These are phyloP conservation scores for Amiota mariae DNA, from an alignment of 2,888 invertebrate genomes.

Conservation along the genomic window DNA sequence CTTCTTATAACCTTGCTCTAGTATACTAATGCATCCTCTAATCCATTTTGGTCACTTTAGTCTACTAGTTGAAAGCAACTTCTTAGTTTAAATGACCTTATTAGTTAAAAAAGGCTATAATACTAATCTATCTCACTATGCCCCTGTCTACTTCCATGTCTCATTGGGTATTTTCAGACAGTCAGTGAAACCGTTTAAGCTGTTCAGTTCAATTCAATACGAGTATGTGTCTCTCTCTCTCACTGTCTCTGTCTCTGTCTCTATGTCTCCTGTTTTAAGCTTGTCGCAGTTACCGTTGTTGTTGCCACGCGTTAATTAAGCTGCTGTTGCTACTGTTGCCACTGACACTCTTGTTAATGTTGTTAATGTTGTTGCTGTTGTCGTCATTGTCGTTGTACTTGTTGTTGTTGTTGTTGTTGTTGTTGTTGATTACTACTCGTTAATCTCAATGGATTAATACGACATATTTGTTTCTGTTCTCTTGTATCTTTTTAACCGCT, in stretches of 20 bases:
- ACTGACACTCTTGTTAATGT: neutral
- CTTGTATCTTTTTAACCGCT: neutral
- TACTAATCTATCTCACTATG: too few relatives aligned
- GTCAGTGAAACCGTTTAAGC: too few relatives aligned
- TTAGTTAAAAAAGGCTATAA: too few relatives aligned
- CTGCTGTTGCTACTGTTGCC: constrained; percentile 17
- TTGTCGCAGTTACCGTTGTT: neutral
- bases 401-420: neutral
- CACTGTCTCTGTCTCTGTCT: neutral
- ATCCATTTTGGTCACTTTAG: too few relatives aligned
- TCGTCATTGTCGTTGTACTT: neutral
- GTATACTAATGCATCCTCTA: too few relatives aligned
- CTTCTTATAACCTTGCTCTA: too few relatives aligned
- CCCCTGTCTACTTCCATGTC: too few relatives aligned
- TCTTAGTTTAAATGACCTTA: too few relatives aligned
- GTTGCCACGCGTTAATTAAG: constrained; percentile 28
- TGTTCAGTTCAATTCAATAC: neutral
- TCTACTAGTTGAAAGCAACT: too few relatives aligned
- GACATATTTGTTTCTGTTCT: constrained; percentile 10
- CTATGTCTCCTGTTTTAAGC: neutral
- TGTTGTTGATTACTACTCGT: neutral
- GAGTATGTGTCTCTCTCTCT: neutral
- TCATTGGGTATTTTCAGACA: too few relatives aligned
- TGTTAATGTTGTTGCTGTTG: neutral
- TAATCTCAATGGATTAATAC: constrained; percentile 28